Conservation (phyloP, 2,888 invertebrate species). For the Erannis defoliaria region DNA sequence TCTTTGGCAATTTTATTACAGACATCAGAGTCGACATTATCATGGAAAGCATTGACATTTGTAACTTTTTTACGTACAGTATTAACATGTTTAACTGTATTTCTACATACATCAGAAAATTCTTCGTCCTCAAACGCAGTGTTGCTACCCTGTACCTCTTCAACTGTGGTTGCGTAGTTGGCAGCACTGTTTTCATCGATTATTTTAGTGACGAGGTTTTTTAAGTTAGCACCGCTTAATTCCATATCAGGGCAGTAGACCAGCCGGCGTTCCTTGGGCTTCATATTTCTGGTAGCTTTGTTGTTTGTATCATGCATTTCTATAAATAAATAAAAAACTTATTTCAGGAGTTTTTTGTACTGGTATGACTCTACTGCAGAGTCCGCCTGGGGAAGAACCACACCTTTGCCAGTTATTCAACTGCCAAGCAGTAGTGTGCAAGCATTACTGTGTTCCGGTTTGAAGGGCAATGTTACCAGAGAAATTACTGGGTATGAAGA, state of each 20-base stretch:
- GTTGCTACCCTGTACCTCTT: slow-evolving; percentile 2
- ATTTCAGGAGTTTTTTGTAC: background rate
- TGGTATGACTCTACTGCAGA: too few species aligned
- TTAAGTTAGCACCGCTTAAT: slow-evolving; percentile 8
- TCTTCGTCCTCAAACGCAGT: background rate
- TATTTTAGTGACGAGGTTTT: background rate
- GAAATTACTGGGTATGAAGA: too few species aligned
- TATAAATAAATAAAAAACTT: background rate
- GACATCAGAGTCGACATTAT: background rate
- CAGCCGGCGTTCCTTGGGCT: slow-evolving; percentile 1
- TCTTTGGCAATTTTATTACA: background rate
- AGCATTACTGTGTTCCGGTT: too few species aligned
- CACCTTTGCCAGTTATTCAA: too few species aligned
- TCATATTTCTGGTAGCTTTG: background rate
- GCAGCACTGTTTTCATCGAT: slow-evolving; percentile 8
- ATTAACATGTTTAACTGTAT: background rate
- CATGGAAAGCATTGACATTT: background rate
- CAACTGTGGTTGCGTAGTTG: background rate
- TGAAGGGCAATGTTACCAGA: too few species aligned
- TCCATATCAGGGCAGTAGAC: slow-evolving; percentile 27
- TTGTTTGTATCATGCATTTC: background rate
- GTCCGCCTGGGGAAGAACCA: too few species aligned
- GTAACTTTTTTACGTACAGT: background rate
- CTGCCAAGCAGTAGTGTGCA: too few species aligned
- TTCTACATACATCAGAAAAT: background rate